Base-by-base conservation (phyloP, 2,888 invertebrate genomes). In the Buathra laborator region DNA sequence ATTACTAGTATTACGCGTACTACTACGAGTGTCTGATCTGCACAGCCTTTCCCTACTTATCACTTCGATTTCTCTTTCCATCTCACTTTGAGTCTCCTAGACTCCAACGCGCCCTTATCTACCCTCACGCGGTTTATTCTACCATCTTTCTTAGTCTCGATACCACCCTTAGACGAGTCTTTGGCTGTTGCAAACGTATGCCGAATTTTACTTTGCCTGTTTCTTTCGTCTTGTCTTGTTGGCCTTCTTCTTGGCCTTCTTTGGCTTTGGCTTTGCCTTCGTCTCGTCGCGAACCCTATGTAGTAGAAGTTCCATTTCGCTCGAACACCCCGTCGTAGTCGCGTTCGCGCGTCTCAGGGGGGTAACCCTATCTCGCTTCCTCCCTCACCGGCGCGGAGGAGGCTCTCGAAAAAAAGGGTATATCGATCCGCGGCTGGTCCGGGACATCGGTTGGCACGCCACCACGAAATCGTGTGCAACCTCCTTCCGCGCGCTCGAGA, bases 391-490 rank as follows among this genome's bases (percentile, higher is more conserved):
- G 87, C 85, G 86, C 84, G 87, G 80, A 78, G 87, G 86, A 86
- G 83, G 78, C 87, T 87, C 89, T 89, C 87, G 88, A 91, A 92
- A 92, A 87, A 91, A 92, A 91, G 91, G 90, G 92, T 92, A 91
- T 92, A 92, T 92, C 92, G 92, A 92, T 92, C 92, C 90, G 83
- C 87, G 84, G 82, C 87, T 87, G 90, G 92, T 90, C 91, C 91
- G 91, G 91, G 92, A 91, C 91, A 90, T 90, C 87, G 91, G 91
- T 89, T 88, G 89, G 89, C 88, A 90, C 91, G 90, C 91, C 90
- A 91, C 89, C 90, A 88, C 89, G 89, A 89, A 88, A 88, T 90
- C 89, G 88, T 88, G 87, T 87, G 87, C 85, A 81, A 24, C 82
- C 87, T 87, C 83, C 78, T 86, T 87, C 84, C 76, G 82, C 82